Conservation (phyloP, 2,113 vertebrate species). For the Mus spicilegus region DNA sequence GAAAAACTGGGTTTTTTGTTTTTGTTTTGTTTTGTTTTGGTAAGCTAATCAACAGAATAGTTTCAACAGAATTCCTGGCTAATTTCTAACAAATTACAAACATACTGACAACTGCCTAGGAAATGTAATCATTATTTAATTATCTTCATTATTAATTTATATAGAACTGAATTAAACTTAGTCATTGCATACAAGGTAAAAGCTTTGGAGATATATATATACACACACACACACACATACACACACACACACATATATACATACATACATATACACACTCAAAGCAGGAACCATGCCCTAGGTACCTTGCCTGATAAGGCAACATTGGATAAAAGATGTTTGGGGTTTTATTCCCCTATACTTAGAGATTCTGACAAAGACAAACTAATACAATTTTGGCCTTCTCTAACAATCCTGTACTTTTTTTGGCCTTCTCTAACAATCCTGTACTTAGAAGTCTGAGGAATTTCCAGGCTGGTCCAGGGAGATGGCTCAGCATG, state of each 20-base stretch:
- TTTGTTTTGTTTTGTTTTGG: too few relatives aligned
- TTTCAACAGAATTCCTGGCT: conserved; percentile 41
- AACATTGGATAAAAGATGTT: neutral
- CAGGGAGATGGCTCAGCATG: neutral
- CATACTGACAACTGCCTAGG: neutral
- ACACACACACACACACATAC: neutral
- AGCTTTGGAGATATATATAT: neutral
- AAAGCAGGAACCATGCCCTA: neutral
- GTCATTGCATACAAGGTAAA: conserved; percentile 29
- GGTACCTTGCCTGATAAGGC: neutral
- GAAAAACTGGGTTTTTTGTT: conserved; percentile 25
- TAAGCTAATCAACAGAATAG: conserved; percentile 35
- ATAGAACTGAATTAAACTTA: neutral
- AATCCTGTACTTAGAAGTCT: neutral
- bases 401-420: conserved; percentile 14
- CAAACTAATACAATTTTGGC: conserved; percentile 41
- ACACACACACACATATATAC: too few relatives aligned
- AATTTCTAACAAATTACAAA: conserved; percentile 53
- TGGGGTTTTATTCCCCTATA: conserved; percentile 26
- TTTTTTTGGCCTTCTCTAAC: conserved; percentile 17
- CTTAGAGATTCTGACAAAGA: conserved; percentile 26
- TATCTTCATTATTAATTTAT: conserved; percentile 17
- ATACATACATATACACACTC: neutral
- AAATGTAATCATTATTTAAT: neutral
- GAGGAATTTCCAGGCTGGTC: neutral